phyloP scores from a whole-genome alignment of 2,888 invertebrate species.

The Adela reaumurella region DNA sequence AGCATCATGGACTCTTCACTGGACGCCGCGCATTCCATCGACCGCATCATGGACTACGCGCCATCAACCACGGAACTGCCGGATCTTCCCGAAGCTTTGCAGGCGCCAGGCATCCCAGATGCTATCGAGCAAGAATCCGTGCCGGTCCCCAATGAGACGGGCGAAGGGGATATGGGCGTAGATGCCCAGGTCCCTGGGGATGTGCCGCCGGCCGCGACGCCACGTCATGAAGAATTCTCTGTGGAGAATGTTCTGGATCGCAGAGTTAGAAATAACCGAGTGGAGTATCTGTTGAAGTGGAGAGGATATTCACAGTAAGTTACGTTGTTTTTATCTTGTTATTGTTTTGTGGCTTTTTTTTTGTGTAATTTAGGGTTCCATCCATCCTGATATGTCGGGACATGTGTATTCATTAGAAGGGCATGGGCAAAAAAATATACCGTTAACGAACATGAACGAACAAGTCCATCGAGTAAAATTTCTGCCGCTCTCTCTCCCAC shows the following conservation, averaged over 20 bases:
- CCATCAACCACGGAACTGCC: neutral
- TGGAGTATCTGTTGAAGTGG: slow-evolving; percentile 65
- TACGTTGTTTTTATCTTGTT: neutral
- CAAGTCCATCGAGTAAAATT: too few species aligned
- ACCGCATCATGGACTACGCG: neutral
- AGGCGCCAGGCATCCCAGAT: neutral
- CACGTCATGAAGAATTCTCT: slow-evolving; percentile 63
- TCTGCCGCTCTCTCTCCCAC: too few species aligned
- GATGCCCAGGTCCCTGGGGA: neutral
- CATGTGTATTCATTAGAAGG: too few species aligned
- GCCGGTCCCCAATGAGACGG: neutral
- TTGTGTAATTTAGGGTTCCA: too few species aligned
- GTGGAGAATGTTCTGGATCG: slow-evolving; percentile 74
- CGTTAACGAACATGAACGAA: too few species aligned
- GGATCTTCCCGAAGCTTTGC: neutral
- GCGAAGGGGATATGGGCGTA: neutral
- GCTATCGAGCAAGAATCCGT: neutral
- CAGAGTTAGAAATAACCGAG: slow-evolving; percentile 64
- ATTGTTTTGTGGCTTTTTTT: too few species aligned
- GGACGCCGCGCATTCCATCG: neutral
- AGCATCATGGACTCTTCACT: neutral
- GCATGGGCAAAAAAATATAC: too few species aligned
- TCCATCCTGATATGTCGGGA: too few species aligned
- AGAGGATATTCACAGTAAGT: slow-evolving; percentile 63
- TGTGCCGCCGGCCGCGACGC: slow-evolving; percentile 23